Base-by-base conservation (phyloP, 2,797 vertebrate genomes). In the Ateles fusciceps region DNA sequence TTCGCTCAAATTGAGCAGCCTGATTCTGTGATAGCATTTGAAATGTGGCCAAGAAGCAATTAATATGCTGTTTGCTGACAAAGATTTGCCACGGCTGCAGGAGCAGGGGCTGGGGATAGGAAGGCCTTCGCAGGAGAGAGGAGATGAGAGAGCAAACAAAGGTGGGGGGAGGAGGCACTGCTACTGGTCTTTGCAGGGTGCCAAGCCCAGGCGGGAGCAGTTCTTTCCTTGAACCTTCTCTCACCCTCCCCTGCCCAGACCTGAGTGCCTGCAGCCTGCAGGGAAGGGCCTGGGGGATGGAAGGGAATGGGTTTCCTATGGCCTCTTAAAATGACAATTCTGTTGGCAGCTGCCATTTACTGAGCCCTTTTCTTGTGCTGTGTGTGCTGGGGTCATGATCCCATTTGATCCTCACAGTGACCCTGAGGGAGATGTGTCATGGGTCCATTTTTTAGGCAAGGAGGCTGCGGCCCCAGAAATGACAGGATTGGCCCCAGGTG, bases 41-140 rank as follows among this genome's bases (percentile, higher is more conserved):
- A 99, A 97, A 96, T 89, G 52, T 84, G 93, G 98, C 98, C 98
- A 99, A 99, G 95, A 98, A 95, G 97, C 98, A 99, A 98, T 98
- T 98, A 98, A 98, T 98, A 97, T 97, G 98, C 98, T 98, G 98
- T 99, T 99, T 98, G 98, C 98, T 98, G 98, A 98, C 98, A 98
- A 98, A 98, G 98, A 97, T 97, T 98, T 98, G 98, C 97, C 98
- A 98, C 98, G 39, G 96, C 98, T 98, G 97, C 95, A 97, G 98
- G 98, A 98, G 97, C 96, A 95, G 80, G 97, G 98, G 97, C 97
- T 85, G 97, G 96, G 96, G 97, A 85, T 81, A 98, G 97, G 95
- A 98, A 98, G 96, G 94, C 94, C 95, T 1, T 50, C 0, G 15
- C 48, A 7, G n/a, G 80, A 93, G 94, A 98, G 97, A 97, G 97